Conservation (phyloP, 2,113 vertebrate species). For the Ammodytes marinus region DNA sequence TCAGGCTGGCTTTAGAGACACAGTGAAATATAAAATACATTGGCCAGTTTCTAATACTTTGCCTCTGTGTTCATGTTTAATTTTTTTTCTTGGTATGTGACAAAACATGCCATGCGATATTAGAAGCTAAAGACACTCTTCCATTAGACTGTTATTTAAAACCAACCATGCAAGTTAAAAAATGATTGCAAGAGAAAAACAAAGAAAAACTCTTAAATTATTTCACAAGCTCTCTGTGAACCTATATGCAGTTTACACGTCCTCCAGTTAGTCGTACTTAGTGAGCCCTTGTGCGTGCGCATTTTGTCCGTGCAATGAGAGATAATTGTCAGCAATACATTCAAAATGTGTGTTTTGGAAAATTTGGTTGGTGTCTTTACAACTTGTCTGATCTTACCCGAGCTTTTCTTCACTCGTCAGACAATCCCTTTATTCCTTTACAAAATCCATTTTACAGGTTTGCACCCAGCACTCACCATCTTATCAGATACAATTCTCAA, state of each 20-base stretch:
- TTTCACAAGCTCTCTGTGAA: not conserved
- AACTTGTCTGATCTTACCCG: not conserved
- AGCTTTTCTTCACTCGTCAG: not conserved
- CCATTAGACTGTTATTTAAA: not conserved
- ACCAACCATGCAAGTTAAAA: not conserved
- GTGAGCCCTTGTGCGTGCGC: not conserved
- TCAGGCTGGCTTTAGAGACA: too few species aligned
- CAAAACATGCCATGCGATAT: too few species aligned
- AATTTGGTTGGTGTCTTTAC: not conserved
- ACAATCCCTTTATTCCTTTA: slow-evolving; percentile 15
- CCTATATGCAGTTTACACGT: not conserved
- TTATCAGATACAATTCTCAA: slow-evolving; percentile 77
- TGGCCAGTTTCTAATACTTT: not conserved
- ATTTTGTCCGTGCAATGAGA: not conserved
- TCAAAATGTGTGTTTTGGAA: not conserved
- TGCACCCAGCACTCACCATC: slow-evolving; percentile 90
- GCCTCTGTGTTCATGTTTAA: not conserved
- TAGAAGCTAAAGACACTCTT: not conserved
- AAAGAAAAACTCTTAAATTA: not conserved
- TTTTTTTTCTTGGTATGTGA: not conserved
- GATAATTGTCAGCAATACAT: too few species aligned
- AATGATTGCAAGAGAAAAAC: not conserved
- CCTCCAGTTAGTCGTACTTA: too few species aligned
- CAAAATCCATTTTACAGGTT: slow-evolving; percentile 84
- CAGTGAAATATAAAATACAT: not conserved